A percentile compares a stretch with the other conserved stretches of the same genome.
Conservation (phyloP, 1,140 invertebrate genomes). For the Coenobita brevimanus region DNA sequence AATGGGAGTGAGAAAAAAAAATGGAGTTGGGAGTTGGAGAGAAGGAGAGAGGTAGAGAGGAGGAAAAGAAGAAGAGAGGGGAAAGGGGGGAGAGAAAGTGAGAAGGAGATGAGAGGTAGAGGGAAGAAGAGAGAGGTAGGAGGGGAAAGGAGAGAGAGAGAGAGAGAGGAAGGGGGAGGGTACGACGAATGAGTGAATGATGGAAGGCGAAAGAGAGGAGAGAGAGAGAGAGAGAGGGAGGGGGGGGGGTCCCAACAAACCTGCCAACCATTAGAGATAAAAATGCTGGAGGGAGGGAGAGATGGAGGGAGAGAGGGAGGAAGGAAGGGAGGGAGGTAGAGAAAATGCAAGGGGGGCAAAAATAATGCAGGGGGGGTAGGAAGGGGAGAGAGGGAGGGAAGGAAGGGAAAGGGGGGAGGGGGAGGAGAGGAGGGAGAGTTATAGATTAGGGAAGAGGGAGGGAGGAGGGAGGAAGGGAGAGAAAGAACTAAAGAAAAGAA, state of each 20-base stretch:
- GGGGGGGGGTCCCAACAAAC: too few species aligned
- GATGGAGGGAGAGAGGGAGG: neutral
- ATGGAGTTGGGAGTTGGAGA: neutral
- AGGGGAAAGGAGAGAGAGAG: neutral
- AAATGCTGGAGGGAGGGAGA: neutral
- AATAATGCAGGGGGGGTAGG: neutral
- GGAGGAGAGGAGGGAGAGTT: neutral
- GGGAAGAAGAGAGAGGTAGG: too few species aligned
- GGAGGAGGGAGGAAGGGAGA: neutral
- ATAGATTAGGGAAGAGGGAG: neutral
- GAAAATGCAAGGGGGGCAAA: neutral
- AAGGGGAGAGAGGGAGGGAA: neutral
- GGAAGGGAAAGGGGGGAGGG: too few species aligned
- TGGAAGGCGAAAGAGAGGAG: neutral
- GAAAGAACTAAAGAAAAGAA: neutral
- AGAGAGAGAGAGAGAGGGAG: neutral
- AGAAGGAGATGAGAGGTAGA: neutral
- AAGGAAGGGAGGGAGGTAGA: neutral
- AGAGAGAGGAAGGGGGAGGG: neutral
- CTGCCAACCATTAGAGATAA: too few species aligned
- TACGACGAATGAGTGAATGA: neutral
- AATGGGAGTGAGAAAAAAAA: constrained; percentile 12
- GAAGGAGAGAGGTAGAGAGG: neutral
- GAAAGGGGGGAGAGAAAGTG: neutral
- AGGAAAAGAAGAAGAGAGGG: neutral